Evolutionary conservation across 1,140 invertebrate species (phyloP).

Genomic region (Zaprionus tsacasi): DNA sequence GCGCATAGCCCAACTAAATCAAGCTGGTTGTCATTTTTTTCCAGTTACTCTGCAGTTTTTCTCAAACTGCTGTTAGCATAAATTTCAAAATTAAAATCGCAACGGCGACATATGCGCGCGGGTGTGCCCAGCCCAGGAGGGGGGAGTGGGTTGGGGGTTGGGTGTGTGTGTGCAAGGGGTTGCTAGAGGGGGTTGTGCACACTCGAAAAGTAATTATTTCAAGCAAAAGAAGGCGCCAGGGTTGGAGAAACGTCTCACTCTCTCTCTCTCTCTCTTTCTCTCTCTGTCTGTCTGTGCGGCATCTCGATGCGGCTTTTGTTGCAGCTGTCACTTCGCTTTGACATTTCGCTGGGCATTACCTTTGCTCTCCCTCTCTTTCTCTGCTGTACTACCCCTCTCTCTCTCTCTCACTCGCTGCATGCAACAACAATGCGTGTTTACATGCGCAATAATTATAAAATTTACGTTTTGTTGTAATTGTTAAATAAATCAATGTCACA

Average conservation of each 20-base stretch:
- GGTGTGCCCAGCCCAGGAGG: slow-evolving; percentile 29
- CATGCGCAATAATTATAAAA: slow-evolving; percentile 83
- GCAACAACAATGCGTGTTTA: slow-evolving; percentile 64
- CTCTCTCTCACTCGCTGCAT: background rate
- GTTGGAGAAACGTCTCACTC: slow-evolving; percentile 22
- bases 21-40: slow-evolving; percentile 35
- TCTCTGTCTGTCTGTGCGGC: slow-evolving; percentile 29
- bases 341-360: slow-evolving; percentile 67
- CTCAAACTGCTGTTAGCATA: slow-evolving; percentile 81
- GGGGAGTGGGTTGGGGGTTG: slow-evolving; percentile 17
- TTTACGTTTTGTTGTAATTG: slow-evolving; percentile 77
- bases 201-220: slow-evolving; percentile 84
- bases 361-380: slow-evolving; percentile 1
- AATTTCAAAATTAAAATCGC: slow-evolving; percentile 83
- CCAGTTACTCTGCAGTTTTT: slow-evolving; percentile 49
- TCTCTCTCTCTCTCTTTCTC: slow-evolving; percentile 11
- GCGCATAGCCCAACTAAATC: background rate
- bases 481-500: slow-evolving; percentile 80
- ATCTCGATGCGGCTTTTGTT: slow-evolving; percentile 45
- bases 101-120: slow-evolving; percentile 77
- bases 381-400: background rate
- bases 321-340: slow-evolving; percentile 74
- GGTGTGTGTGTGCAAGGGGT: slow-evolving; percentile 14
- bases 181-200: slow-evolving; percentile 35
- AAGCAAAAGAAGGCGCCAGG: slow-evolving; percentile 70